Conservation (phyloP, 2,113 vertebrate species). For the Cephalopholis sonnerati region DNA sequence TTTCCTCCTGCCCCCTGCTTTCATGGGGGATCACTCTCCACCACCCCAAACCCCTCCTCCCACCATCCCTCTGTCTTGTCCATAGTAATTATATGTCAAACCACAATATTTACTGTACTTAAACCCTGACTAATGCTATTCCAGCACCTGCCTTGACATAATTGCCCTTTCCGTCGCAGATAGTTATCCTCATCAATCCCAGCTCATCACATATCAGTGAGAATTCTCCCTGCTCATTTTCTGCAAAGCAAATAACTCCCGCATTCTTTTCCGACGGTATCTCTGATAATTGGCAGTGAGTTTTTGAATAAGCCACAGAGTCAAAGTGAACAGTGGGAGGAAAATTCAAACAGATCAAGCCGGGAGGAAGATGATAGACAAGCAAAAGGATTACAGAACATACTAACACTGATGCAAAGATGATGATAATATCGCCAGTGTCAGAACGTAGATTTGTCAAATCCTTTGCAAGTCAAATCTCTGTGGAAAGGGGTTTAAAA, state of each 20-base stretch:
- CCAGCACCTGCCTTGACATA: neutral
- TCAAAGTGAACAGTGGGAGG: conserved; percentile 53
- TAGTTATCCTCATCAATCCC: conserved; percentile 9
- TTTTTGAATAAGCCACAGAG: conserved; percentile 39
- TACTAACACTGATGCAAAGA: conserved; percentile 43
- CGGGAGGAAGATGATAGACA: conserved; percentile 46
- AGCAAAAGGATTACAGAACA: conserved; percentile 43
- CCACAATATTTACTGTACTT: conserved; percentile 50
- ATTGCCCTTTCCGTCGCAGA: neutral
- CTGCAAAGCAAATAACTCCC: conserved; percentile 19
- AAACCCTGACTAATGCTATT: conserved; percentile 35
- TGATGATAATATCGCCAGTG: conserved; percentile 26
- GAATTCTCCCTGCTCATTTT: conserved; percentile 35
- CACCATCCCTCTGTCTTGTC: neutral
- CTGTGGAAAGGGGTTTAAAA: conserved; percentile 13
- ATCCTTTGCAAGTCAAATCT: conserved; percentile 38
- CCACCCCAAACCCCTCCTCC: neutral
- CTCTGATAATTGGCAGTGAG: conserved; percentile 51
- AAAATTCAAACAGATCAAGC: conserved; percentile 48
- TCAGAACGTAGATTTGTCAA: conserved; percentile 45
- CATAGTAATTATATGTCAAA: conserved; percentile 25
- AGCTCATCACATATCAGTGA: conserved; percentile 6
- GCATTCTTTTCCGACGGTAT: conserved; percentile 21
- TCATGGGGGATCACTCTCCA: neutral
- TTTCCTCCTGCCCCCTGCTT: no score